Percentiles rank a stretch among this genome's conserved stretches.
phyloP scores from a whole-genome alignment of 2,797 vertebrate species.

The Scolopax bukidnonensis region DNA sequence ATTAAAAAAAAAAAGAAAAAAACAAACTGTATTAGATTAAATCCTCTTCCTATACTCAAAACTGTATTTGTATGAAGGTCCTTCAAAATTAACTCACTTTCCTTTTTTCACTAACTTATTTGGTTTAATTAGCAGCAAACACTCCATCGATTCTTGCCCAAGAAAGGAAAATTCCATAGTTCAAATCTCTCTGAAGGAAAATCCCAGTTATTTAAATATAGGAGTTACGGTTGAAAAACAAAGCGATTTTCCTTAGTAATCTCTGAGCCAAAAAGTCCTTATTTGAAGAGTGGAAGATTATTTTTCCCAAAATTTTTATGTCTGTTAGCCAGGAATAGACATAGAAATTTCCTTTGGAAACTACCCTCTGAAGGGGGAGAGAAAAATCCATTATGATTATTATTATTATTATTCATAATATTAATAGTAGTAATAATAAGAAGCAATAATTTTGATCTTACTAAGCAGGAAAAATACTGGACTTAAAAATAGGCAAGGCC shows the following conservation, averaged over 20 bases:
- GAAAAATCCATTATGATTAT: background rate
- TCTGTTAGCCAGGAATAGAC: constrained; percentile 48
- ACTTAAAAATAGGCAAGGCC: background rate
- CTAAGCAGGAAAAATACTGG: background rate
- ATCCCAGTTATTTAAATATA: constrained; percentile 50
- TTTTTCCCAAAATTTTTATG: constrained; percentile 29
- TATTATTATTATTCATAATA: background rate
- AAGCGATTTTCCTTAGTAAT: constrained; percentile 48
- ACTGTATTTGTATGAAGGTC: background rate
- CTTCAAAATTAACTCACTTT: constrained; percentile 17
- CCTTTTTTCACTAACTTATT: constrained; percentile 14
- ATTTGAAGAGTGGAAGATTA: constrained; percentile 58
- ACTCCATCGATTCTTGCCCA: constrained; percentile 25
- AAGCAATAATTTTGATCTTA: background rate
- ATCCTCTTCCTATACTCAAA: background rate
- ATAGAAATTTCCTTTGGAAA: constrained; percentile 62
- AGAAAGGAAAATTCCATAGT: constrained; percentile 64
- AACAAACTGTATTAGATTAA: background rate
- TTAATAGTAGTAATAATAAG: background rate
- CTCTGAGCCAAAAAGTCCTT: constrained; percentile 26
- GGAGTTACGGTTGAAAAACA: constrained; percentile 35
- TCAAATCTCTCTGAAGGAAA: constrained; percentile 53
- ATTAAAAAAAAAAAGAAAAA: background rate
- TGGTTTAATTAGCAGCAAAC: constrained; percentile 59
- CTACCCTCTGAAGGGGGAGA: background rate